phyloP scores from a whole-genome alignment of 2,113 vertebrate species.

The Barnardius zonarius region DNA sequence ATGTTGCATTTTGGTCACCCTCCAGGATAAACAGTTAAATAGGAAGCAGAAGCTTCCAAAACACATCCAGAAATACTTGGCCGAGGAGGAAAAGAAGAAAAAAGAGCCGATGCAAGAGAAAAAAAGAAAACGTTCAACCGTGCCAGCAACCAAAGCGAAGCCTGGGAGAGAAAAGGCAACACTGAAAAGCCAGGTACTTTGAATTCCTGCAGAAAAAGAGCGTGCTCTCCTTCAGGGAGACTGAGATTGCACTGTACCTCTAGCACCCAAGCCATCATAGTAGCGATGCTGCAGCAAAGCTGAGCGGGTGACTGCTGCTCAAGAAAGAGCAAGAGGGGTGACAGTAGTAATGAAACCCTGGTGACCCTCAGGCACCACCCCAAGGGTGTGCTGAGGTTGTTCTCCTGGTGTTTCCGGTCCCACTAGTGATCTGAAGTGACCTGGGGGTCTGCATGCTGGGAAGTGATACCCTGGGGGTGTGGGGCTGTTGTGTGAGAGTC shows the following conservation, averaged over 20 bases:
- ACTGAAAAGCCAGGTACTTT: not conserved
- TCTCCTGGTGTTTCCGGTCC: not conserved
- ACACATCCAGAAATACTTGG: not conserved
- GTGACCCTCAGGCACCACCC: not conserved
- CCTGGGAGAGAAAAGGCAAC: not conserved
- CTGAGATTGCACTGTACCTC: not conserved
- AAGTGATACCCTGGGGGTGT: not conserved
- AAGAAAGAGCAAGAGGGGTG: not conserved
- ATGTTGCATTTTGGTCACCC: not conserved
- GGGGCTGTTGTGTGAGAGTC: not conserved
- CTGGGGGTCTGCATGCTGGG: not conserved
- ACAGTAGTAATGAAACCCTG: not conserved
- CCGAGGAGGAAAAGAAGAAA: not conserved
- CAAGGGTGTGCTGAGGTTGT: not conserved
- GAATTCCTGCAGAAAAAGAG: not conserved
- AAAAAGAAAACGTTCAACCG: rapidly evolving
- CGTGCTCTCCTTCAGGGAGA: not conserved
- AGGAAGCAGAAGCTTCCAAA: not conserved
- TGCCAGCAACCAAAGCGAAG: rapidly evolving
- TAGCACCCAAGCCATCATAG: not conserved
- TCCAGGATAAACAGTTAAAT: not conserved
- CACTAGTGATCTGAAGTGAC: not conserved
- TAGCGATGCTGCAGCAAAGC: not conserved
- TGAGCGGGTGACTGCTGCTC: not conserved
- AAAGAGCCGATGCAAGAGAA: too few relatives aligned